phyloP scores from a whole-genome alignment of 2,888 invertebrate species.

The Taphrorychus bicolor region DNA sequence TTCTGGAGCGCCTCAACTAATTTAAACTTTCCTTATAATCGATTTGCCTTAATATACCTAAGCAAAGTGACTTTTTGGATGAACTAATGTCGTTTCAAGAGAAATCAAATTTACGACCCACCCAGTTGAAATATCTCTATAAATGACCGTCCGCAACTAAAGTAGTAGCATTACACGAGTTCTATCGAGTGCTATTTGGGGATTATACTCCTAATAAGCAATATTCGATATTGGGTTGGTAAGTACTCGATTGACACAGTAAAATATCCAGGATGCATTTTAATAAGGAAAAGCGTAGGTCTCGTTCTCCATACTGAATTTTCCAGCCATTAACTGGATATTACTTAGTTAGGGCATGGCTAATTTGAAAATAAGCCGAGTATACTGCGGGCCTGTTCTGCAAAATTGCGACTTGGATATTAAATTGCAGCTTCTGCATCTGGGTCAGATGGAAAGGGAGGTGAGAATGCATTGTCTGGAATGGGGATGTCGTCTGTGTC shows the following conservation, averaged over 20 bases:
- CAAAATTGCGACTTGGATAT: conserved; percentile 15
- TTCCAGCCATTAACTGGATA: conserved; percentile 14
- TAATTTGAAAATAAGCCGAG: conserved; percentile 18
- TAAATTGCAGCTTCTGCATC: conserved; percentile 7
- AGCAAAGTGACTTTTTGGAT: background rate
- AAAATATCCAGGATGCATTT: background rate
- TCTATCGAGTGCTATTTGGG: background rate
- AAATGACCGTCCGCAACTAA: background rate
- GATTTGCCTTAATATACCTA: background rate
- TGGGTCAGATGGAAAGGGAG: conserved; percentile 1
- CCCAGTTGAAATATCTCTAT: conserved; percentile 2
- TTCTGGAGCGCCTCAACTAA: background rate
- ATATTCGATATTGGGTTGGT: background rate
- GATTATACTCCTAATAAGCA: background rate
- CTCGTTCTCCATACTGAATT: conserved; percentile 9
- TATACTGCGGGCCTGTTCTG: conserved; percentile 10
- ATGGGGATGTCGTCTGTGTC: background rate
- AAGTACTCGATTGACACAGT: background rate
- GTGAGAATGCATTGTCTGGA: conserved; percentile 13
- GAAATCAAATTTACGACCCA: background rate
- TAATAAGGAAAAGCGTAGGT: background rate
- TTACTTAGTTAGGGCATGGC: conserved; percentile 14
- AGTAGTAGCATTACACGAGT: background rate
- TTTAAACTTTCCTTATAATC: conserved; percentile 5
- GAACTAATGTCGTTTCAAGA: background rate